Percentiles rank a stretch among this genome's conserved stretches.
phyloP scores from a whole-genome alignment of 1,140 invertebrate genomes.

The Paramacrobiotus metropolitanus region DNA sequence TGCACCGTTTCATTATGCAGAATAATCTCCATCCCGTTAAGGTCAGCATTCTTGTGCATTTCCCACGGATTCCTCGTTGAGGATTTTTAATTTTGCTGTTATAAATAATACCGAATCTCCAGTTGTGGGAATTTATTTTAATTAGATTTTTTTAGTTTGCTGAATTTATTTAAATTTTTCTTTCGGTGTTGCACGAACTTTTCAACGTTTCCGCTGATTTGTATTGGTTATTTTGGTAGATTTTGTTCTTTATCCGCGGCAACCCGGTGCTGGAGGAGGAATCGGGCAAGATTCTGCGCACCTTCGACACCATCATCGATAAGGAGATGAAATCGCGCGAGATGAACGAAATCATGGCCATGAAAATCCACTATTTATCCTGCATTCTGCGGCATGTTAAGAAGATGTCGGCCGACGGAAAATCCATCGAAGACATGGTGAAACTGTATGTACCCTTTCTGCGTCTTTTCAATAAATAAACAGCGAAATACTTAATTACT shows the following conservation, averaged over 20 bases:
- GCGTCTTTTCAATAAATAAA: too few species aligned
- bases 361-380: conserved; percentile 66
- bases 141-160: too few species aligned
- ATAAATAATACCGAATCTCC: too few species aligned
- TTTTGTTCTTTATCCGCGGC: conserved; percentile 51
- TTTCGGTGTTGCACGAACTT: conserved; percentile 26
- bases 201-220: too few species aligned
- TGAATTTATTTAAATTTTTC: conserved; percentile 3
- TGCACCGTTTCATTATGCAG: conserved; percentile 68
- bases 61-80: background rate
- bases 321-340: conserved; percentile 63
- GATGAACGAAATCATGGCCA: conserved; percentile 70
- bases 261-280: conserved; percentile 44
- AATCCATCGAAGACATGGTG: conserved; percentile 12
- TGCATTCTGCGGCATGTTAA: conserved; percentile 32
- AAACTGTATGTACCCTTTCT: background rate
- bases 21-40: conserved; percentile 44
- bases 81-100: background rate
- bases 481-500: too few species aligned
- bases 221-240: too few species aligned
- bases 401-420: conserved; percentile 8
- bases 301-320: conserved; percentile 57
- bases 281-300: conserved; percentile 46
- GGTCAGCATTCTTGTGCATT: conserved; percentile 12
- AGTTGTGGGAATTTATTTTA: too few species aligned